Evolutionary conservation across 1,140 invertebrate genomes (phyloP).

Genomic region (Papilio dardanus): DNA sequence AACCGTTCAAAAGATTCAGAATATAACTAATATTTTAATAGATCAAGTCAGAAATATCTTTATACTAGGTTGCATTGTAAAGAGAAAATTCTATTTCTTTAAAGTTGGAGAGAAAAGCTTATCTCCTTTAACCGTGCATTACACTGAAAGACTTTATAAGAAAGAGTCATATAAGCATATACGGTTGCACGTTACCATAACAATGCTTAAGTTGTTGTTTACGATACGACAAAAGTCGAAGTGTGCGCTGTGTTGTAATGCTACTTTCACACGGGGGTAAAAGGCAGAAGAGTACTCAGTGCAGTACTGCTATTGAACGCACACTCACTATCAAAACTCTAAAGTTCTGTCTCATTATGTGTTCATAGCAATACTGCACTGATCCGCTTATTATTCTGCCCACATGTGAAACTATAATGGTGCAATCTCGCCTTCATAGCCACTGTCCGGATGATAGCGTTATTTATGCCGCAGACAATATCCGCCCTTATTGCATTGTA

Average conservation of each 20-base stretch:
- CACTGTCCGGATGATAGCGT: not conserved
- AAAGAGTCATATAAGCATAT: not conserved
- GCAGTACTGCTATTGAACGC: not conserved
- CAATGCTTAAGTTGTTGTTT: not conserved
- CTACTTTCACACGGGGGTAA: not conserved
- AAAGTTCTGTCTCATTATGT: no score
- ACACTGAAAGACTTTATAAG: conserved; percentile 13
- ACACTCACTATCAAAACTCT: not conserved
- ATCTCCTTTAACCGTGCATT: conserved; percentile 10
- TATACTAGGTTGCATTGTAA: not conserved
- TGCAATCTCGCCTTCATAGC: not conserved
- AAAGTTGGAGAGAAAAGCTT: not conserved
- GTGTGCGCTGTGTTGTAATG: not conserved
- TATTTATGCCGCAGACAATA: not conserved
- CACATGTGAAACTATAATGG: not conserved
- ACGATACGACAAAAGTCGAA: not conserved
- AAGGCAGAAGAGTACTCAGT: not conserved
- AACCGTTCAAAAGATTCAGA: not conserved
- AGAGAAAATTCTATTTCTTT: not conserved
- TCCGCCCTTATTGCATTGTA: not conserved
- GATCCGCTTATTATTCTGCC: not conserved
- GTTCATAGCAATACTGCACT: no score
- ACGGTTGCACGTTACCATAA: not conserved
- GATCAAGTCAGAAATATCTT: not conserved
- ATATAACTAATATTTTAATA: not conserved